Base-by-base conservation (phyloP, 2,888 invertebrate species). In the Biston betularia region DNA sequence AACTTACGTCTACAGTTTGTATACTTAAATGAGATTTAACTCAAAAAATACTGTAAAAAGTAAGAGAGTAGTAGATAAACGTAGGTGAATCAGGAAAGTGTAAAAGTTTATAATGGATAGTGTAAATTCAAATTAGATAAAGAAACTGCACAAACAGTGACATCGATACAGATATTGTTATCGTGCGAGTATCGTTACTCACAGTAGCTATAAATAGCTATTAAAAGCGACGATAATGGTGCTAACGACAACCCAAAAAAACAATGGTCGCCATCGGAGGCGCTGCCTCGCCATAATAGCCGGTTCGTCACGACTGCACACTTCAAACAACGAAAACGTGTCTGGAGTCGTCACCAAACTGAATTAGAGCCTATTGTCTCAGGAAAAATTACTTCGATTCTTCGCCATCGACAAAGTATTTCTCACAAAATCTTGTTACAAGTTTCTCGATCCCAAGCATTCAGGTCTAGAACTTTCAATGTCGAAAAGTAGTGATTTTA, bases 291-390 rank as follows among this genome's bases (percentile, higher is more conserved):
- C 68, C 76, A 77, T 77, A 77, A 75, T 74, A 76, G 68, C 70
- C 72, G 52, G 72, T 74, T 74, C 71, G 81, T 87, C 88, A 87
- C 87, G 86, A 87, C 74, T 72, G 69, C 74, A 72, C 75, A 68
- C 71, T 75, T 76, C 78, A 71, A 79, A 81, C 78, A 77, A 71
- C 72, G 73, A 72, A 78, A 84, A 81, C 83, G 84, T 84, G 82
- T 71, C 77, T 72, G 44, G 69, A 67, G 38, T 50, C 59, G 59
- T 66, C 71, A 68, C 70, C 61, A 57, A 54, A 61, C 65, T 69
- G 73, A 76, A 77, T 78, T 75, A 75, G 68, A 72, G 70, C 54
- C 73, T 63, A 78, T 75, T 79, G 77, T 75, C 72, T 71, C 45
- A 45, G 67, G 57, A 70, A 71, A 46, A 64, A 63, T 56, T 59